A percentile compares a stretch with the other conserved stretches of the same genome.
phyloP scores from a whole-genome alignment of 2,888 invertebrate genomes.

The Cryptocephalus moraei region DNA sequence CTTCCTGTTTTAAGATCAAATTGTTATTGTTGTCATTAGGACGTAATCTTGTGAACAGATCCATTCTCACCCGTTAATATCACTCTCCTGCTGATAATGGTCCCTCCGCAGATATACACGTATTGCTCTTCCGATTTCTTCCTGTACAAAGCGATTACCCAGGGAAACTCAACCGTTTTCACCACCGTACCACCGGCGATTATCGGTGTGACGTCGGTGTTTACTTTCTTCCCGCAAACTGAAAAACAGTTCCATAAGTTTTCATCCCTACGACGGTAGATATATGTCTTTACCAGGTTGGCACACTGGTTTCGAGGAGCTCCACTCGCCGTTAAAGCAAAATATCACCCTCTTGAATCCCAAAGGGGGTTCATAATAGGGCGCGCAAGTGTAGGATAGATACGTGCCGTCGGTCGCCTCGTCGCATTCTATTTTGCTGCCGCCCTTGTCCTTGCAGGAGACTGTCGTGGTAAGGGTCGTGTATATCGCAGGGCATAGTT shows the following conservation, averaged over 20 bases:
- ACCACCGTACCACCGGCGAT: not conserved
- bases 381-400: constrained; percentile 9
- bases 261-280: too few species aligned
- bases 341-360: constrained; percentile 10
- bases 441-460: constrained; percentile 8
- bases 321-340: constrained; percentile 11
- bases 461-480: constrained; percentile 9
- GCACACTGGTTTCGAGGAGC: constrained; percentile 12
- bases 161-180: constrained; percentile 10
- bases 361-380: constrained; percentile 11
- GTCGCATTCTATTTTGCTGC: constrained; percentile 7
- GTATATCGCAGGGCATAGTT: constrained; percentile 8
- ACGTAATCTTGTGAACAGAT: not conserved
- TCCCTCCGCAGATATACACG: constrained; percentile 11
- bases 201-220: constrained; percentile 1
- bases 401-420: constrained; percentile 12
- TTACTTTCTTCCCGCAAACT: constrained; percentile 13
- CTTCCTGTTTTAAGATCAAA: too few species aligned
- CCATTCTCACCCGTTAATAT: constrained; percentile 9
- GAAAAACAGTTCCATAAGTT: not conserved
- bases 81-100: constrained; percentile 8
- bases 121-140: constrained; percentile 1
- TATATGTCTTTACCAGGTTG: constrained; percentile 9
- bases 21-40: too few species aligned
- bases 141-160: constrained; percentile 10